Evolutionary conservation across 2,888 invertebrate species (phyloP).

Genomic region (Macrosiphum euphorbiae): DNA sequence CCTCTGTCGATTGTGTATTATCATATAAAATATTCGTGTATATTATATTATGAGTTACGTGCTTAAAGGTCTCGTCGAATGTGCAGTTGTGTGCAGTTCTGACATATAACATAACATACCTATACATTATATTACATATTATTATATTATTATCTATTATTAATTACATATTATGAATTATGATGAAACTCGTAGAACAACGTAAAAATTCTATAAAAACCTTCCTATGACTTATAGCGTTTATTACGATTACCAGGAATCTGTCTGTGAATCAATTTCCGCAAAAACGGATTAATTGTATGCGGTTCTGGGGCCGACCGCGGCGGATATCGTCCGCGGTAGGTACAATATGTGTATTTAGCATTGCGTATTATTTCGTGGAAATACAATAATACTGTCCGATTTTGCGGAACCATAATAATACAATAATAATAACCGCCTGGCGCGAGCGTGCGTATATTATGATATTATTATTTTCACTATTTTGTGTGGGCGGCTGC

Average conservation of each 20-base stretch:
- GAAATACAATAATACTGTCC: background rate
- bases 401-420: background rate
- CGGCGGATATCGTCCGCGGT: background rate
- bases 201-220: background rate
- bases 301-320: background rate
- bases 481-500: background rate
- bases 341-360: background rate
- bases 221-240: background rate
- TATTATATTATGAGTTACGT: background rate
- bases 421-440: background rate
- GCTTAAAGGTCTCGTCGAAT: background rate
- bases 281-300: background rate
- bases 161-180: background rate
- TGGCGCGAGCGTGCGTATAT: background rate
- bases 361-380: background rate
- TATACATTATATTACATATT: too few species aligned
- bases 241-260: background rate
- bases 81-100: background rate
- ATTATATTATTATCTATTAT: too few species aligned
- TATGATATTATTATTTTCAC: slow-evolving; percentile 4
- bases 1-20: background rate
- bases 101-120: background rate
- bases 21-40: background rate
- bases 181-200: background rate
- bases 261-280: background rate